Percentiles rank a stretch among this genome's conserved stretches.
These are phyloP conservation scores for Premnoplex brunnescens DNA, from an alignment of 2,797 vertebrate genomes.

Conservation along the genomic window DNA sequence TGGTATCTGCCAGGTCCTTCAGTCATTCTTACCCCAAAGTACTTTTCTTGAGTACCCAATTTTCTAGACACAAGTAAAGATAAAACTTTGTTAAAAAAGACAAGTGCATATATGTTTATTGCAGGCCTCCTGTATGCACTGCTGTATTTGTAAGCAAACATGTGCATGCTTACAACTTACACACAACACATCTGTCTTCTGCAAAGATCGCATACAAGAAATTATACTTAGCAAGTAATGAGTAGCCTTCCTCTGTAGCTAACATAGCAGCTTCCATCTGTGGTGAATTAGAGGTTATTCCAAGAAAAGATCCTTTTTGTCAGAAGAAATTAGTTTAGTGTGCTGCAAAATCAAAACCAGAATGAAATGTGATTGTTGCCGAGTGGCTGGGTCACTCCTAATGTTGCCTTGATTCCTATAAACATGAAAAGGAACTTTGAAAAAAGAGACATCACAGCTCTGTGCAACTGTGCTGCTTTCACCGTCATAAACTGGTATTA, in stretches of 20 bases:
- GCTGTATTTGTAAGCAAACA: neutral
- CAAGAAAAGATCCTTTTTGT: constrained; percentile 59
- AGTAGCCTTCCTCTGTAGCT: constrained; percentile 12
- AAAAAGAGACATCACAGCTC: constrained; percentile 52
- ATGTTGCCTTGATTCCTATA: constrained; percentile 38
- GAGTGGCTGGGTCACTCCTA: constrained; percentile 43
- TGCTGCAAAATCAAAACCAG: constrained; percentile 63
- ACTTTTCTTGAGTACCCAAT: neutral
- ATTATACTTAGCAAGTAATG: constrained; percentile 45
- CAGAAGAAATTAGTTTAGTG: constrained; percentile 62
- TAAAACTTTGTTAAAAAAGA: neutral
- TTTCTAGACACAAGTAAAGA: neutral
- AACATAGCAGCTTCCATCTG: constrained; percentile 54
- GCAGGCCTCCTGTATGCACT: neutral
- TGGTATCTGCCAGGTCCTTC: neutral
- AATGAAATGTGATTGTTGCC: constrained; percentile 30
- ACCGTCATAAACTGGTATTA: neutral
- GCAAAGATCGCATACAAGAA: neutral
- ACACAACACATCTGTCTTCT: constrained; percentile 10
- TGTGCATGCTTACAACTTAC: neutral
- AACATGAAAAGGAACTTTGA: constrained; percentile 51
- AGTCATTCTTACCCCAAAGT: neutral
- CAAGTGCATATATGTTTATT: neutral
- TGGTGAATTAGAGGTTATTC: constrained; percentile 40
- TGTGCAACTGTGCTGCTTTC: constrained; percentile 1